A percentile compares a stretch with the other conserved stretches of the same genome.
phyloP scores from a whole-genome alignment of 2,888 invertebrate genomes.

The Dioctria rufipes region DNA sequence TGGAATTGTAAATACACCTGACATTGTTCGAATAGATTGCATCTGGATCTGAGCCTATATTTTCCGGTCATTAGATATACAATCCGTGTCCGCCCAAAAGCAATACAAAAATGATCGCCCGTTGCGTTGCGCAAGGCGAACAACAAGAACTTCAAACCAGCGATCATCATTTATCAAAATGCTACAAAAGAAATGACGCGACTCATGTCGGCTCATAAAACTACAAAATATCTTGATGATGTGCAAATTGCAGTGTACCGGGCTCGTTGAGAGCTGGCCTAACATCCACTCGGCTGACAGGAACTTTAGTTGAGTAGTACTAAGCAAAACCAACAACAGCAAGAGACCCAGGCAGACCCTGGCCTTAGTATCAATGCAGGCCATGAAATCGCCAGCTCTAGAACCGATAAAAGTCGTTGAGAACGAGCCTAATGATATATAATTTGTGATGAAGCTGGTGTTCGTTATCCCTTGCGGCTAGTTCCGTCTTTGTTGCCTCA shows the following conservation, averaged over 20 bases:
- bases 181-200: constrained; percentile 29
- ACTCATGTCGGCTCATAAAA: constrained; percentile 47
- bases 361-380: not conserved
- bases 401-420: constrained; percentile 36
- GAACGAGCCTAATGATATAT: constrained; percentile 50
- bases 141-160: constrained; percentile 8
- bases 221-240: constrained; percentile 55
- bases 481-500: constrained; percentile 11
- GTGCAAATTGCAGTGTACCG: constrained; percentile 54
- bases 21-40: constrained; percentile 5
- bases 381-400: constrained; percentile 21
- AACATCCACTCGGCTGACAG: constrained; percentile 17
- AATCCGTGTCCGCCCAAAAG: constrained; percentile 43
- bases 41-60: constrained; percentile 25
- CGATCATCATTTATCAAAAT: constrained; percentile 37
- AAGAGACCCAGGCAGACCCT: constrained; percentile 1
- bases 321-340: constrained; percentile 33
- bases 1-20: constrained; percentile 26
- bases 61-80: constrained; percentile 44
- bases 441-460: constrained; percentile 40
- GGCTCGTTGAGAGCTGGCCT: constrained; percentile 16
- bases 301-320: not conserved
- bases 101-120: constrained; percentile 16
- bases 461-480: constrained; percentile 50
- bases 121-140: not conserved